Conservation (phyloP, 1,140 invertebrate genomes). For the Sycophila sp. region DNA sequence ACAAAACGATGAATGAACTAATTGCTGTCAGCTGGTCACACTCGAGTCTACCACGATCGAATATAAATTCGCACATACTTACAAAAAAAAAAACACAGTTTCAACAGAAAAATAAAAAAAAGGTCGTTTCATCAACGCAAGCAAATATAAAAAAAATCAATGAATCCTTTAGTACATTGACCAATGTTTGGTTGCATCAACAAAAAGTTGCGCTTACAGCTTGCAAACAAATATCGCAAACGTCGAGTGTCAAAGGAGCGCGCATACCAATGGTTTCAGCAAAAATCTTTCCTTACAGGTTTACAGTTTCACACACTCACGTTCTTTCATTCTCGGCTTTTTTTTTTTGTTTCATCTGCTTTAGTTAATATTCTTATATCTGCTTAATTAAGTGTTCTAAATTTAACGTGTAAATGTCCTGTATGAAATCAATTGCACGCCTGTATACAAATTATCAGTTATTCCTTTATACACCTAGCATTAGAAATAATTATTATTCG, state of each 20-base stretch:
- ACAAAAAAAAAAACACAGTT: slow-evolving; percentile 14
- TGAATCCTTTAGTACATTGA: no score
- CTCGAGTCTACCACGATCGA: not conserved
- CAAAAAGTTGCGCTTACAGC: no score
- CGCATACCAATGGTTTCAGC: no score
- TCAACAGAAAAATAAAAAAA: not conserved
- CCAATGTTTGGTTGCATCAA: no score
- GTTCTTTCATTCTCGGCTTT: not conserved
- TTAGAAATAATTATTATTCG: slow-evolving; percentile 22
- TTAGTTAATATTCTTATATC: slow-evolving; percentile 18
- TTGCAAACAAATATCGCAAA: no score
- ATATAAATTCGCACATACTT: no score
- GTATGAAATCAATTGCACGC: slow-evolving; percentile 32
- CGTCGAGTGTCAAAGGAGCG: no score
- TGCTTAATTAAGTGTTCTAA: slow-evolving; percentile 28
- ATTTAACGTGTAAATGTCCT: slow-evolving; percentile 25
- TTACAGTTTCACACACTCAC: slow-evolving; percentile 3
- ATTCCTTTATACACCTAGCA: slow-evolving; percentile 3
- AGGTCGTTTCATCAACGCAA: not conserved
- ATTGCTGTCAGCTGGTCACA: not conserved
- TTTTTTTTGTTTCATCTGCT: not conserved
- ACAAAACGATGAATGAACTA: slow-evolving; percentile 2
- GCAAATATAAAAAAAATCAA: no score
- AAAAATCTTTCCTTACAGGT: slow-evolving; percentile 1
- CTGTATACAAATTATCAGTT: slow-evolving; percentile 21